These are phyloP conservation scores for Dilophus febrilis DNA, from an alignment of 2,888 invertebrate species.

Conservation along the genomic window DNA sequence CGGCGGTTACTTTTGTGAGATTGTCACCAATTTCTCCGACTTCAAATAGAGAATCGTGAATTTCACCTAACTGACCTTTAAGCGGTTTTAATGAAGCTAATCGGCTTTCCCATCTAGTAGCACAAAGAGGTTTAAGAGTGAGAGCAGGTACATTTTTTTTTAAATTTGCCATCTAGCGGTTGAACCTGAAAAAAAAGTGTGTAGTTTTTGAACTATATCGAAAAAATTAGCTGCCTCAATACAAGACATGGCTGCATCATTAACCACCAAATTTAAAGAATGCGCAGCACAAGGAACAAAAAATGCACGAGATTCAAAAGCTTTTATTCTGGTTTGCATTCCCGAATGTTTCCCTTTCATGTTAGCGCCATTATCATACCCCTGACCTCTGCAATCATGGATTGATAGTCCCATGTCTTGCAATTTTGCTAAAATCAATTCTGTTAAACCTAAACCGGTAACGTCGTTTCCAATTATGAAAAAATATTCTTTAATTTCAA, in stretches of 20 bases:
- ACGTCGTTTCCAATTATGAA: slow-evolving; percentile 5
- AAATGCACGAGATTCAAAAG: slow-evolving; percentile 3
- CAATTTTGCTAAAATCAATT: slow-evolving; percentile 6
- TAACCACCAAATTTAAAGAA: slow-evolving; percentile 6
- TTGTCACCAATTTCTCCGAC: slow-evolving; percentile 1
- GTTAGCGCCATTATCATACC: slow-evolving; percentile 6
- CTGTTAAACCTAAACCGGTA: slow-evolving; percentile 4
- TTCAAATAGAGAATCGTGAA: slow-evolving; percentile 4
- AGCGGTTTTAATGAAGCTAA: slow-evolving; percentile 5
- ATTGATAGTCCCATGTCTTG: not conserved
- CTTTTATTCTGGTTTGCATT: slow-evolving; percentile 5
- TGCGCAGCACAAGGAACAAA: slow-evolving; percentile 6
- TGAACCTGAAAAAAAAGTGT: slow-evolving; percentile 5
- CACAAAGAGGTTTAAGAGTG: slow-evolving; percentile 1
- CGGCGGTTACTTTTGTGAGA: slow-evolving; percentile 1
- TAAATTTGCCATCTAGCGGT: slow-evolving; percentile 6
- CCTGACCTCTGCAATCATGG: slow-evolving; percentile 6
- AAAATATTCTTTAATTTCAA: slow-evolving; percentile 4
- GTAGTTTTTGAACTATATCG: not conserved
- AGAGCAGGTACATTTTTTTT: slow-evolving; percentile 1
- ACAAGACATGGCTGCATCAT: slow-evolving; percentile 4
- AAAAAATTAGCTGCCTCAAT: slow-evolving; percentile 7
- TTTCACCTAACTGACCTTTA: slow-evolving; percentile 1
- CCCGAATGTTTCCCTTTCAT: slow-evolving; percentile 4
- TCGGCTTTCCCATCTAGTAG: slow-evolving; percentile 6